Percentiles rank a stretch among this genome's conserved stretches.
Conservation (phyloP, 2,113 vertebrate genomes). For the Onychostoma macrolepis region DNA sequence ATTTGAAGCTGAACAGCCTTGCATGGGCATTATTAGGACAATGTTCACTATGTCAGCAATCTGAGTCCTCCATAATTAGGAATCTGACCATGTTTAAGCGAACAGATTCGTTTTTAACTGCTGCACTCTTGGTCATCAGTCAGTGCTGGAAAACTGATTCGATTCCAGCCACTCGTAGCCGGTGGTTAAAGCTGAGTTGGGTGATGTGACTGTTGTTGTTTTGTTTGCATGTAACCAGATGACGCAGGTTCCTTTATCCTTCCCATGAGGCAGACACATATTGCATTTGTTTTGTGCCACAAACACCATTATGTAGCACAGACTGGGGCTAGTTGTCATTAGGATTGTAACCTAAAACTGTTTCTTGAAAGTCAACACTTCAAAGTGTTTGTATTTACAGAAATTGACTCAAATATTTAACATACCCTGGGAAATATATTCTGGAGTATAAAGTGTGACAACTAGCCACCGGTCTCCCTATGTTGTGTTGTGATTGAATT, state of each 20-base stretch:
- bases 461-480: not conserved
- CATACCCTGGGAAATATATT: not conserved
- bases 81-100: slow-evolving; percentile 65
- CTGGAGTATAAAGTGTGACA: not conserved
- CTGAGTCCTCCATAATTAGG: slow-evolving; percentile 67
- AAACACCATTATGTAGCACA: not conserved
- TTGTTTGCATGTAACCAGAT: slow-evolving; percentile 65
- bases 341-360: not conserved
- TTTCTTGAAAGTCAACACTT: not conserved
- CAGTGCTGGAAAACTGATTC: slow-evolving; percentile 70
- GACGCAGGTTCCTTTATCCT: slow-evolving; percentile 42
- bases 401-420: not conserved
- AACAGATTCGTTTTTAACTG: slow-evolving; percentile 61
- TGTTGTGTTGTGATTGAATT: slow-evolving; percentile 22
- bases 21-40: slow-evolving; percentile 65
- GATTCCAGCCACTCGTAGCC: slow-evolving; percentile 69
- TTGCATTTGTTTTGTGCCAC: not conserved
- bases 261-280: slow-evolving; percentile 12
- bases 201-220: slow-evolving; percentile 58
- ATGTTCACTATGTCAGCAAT: slow-evolving; percentile 67
- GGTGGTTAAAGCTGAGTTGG: slow-evolving; percentile 54
- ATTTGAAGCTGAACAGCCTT: slow-evolving; percentile 24
- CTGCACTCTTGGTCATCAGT: slow-evolving; percentile 63
- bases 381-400: not conserved
- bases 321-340: not conserved